Base-by-base conservation (phyloP, 2,888 invertebrate species). In the Drosophila limbata region DNA sequence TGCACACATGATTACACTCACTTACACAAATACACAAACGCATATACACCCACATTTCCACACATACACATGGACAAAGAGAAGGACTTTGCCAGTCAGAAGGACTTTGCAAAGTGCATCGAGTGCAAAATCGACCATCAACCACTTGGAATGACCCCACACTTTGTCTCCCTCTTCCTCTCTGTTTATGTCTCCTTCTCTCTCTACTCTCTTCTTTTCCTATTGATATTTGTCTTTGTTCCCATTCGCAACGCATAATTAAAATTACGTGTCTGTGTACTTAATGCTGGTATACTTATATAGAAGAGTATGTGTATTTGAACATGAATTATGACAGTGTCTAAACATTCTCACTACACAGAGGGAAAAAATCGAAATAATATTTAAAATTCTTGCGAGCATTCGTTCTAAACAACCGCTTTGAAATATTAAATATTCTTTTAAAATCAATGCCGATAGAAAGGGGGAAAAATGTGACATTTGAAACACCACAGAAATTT, bases 161-260 rank as follows among this genome's bases (percentile, higher is more conserved):
- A 15, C 25, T 39, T n/a, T n/a, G 31, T 31, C 65, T 59, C 51
- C 19, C 44, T 33, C 31, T 2, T 10, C 17, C 15, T 21, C 6
- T 25, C 48, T 31, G 57, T n/a, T 52, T 28, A 21, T 25, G 47
- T 61, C 60, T n/a, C 56, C 3, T 3, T 31, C 44, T 21, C 4
- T 44, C 45, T 48, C 60, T 17, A n/a, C 37, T 39, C 35, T 13
- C 25, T 55, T 17, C 25, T 15, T 21, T 48, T 68, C 69, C 61
- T 69, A 66, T 69, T 63, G 21, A 53, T 75, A 68, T 85, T 82
- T 84, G 79, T 62, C 59, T 86, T 86, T 77, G 81, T 70, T 77
- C 75, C 68, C 52, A 74, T 62, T 66, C 68, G 64, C 73, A 68
- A 77, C 63, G 75, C 79, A 79, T 84, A 81, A 86, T 84, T 86